phyloP scores from a whole-genome alignment of 2,113 vertebrate species.

The Panurus biarmicus region DNA sequence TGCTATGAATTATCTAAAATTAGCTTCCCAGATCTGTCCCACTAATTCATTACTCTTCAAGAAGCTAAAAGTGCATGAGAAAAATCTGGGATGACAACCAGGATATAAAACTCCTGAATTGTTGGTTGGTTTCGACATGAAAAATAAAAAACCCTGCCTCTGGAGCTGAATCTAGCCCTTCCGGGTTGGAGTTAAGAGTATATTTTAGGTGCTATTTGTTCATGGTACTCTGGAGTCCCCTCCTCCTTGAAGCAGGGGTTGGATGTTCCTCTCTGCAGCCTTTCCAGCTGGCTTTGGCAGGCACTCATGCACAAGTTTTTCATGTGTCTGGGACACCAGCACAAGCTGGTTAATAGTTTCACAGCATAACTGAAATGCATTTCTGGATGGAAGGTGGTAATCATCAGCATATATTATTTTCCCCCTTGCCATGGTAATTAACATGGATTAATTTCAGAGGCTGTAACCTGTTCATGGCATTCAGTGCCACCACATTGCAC shows the following conservation, averaged over 20 bases:
- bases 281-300: not conserved
- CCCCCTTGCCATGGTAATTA: not conserved
- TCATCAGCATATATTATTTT: not conserved
- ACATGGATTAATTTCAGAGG: not conserved
- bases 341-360: not conserved
- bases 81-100: not conserved
- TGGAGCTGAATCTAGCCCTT: not conserved
- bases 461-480: not conserved
- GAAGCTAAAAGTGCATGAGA: not conserved
- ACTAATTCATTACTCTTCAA: not conserved
- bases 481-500: not conserved
- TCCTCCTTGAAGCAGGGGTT: not conserved
- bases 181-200: not conserved
- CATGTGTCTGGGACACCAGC: not conserved
- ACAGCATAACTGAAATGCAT: not conserved
- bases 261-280: not conserved
- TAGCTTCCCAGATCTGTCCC: not conserved
- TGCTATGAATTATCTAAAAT: not conserved
- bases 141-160: not conserved
- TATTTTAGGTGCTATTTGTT: not conserved
- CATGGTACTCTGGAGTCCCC: not conserved
- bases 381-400: not conserved
- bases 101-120: not conserved
- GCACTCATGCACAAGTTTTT: not conserved
- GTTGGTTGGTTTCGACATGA: not conserved